These are phyloP conservation scores for Oostethus manadensis DNA, from an alignment of 2,113 vertebrate genomes.

Conservation along the genomic window DNA sequence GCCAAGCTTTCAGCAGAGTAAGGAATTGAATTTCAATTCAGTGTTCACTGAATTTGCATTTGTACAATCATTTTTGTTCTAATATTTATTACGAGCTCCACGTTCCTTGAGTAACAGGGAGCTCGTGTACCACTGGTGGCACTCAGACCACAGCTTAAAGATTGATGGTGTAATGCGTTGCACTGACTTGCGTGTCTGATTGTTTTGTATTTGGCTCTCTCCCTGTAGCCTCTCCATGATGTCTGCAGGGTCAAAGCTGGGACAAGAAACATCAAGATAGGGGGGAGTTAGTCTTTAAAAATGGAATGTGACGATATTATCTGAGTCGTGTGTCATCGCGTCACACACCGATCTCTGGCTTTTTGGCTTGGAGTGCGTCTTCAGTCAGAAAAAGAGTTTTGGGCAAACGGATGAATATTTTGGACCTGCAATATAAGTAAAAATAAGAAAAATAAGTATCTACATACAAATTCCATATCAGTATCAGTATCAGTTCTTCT, in stretches of 20 bases:
- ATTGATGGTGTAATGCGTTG: background rate
- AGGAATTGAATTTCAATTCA: too few species aligned
- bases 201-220: slow-evolving; percentile 83
- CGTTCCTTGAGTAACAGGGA: too few species aligned
- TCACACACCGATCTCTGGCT: slow-evolving; percentile 83
- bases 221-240: slow-evolving; percentile 87
- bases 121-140: too few species aligned
- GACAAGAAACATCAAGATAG: slow-evolving; percentile 9
- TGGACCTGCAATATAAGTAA: slow-evolving; percentile 74
- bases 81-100: too few species aligned
- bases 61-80: too few species aligned
- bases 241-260: slow-evolving; percentile 87
- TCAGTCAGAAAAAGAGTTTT: slow-evolving; percentile 96
- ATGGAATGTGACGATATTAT: too few species aligned
- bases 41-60: too few species aligned
- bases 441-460: background rate
- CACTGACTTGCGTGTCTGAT: slow-evolving; percentile 84
- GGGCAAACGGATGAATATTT: slow-evolving; percentile 98
- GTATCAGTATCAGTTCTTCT: too few species aligned
- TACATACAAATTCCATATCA: too few species aligned
- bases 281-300: background rate
- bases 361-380: slow-evolving; percentile 87
- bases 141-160: too few species aligned
- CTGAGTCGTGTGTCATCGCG: background rate
- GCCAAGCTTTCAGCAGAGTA: too few species aligned